These are phyloP conservation scores for Sebastes hubbsi DNA, from an alignment of 2,797 vertebrate species.

Conservation along the genomic window DNA sequence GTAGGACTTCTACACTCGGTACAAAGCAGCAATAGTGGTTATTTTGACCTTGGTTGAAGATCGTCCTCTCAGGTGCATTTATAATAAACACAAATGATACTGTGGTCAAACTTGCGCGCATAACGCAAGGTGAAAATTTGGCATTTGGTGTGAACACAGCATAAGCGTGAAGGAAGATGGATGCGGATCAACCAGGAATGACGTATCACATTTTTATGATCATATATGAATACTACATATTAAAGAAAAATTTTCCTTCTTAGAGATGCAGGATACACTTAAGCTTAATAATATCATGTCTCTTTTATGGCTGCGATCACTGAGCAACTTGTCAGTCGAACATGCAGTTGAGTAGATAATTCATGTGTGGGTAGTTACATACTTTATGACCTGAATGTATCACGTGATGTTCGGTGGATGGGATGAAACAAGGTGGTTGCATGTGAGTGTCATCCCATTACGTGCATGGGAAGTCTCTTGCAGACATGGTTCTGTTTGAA, in stretches of 20 bases:
- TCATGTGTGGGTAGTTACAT: conserved; percentile 18
- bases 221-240: background rate
- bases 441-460: conserved; percentile 1
- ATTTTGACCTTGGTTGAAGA: no score
- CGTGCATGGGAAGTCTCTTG: background rate
- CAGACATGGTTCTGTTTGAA: background rate
- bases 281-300: background rate
- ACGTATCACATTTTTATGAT: background rate
- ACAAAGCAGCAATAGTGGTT: no score
- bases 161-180: background rate
- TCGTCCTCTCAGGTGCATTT: no score
- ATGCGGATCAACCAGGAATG: background rate
- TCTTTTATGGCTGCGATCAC: background rate
- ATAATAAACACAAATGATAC: no score
- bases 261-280: background rate
- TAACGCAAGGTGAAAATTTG: accelerated
- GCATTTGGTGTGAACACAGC: no score
- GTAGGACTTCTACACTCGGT: no score
- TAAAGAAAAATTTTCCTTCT: background rate
- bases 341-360: conserved; percentile 10
- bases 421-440: conserved; percentile 14
- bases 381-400: conserved; percentile 49
- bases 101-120: no score
- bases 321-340: conserved; percentile 6
- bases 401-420: conserved; percentile 26